Conservation (phyloP, 2,888 invertebrate genomes). For the Cylloceria caligata region DNA sequence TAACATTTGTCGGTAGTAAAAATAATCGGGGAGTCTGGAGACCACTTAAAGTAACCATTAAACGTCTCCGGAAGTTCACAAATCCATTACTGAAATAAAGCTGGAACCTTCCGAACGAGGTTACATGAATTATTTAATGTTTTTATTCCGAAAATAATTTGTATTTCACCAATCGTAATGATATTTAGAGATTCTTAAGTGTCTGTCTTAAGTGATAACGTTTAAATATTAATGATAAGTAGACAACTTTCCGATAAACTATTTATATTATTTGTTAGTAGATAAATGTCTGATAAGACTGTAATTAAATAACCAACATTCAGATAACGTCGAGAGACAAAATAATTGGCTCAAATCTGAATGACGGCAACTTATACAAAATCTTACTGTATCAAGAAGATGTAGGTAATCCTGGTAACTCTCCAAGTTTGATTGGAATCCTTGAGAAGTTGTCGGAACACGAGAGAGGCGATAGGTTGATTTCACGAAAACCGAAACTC, state of each 20-base stretch:
- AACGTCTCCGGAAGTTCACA: no score
- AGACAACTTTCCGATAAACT: background rate
- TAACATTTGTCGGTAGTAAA: no score
- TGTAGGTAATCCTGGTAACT: conserved; percentile 26
- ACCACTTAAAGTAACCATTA: no score
- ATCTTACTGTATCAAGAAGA: conserved; percentile 33
- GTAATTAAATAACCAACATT: background rate
- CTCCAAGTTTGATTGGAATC: conserved; percentile 60
- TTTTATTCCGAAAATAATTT: background rate
- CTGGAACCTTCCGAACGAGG: no score
- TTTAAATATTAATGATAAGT: no score
- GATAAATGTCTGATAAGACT: background rate
- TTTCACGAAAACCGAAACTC: conserved; percentile 50
- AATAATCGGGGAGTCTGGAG: no score
- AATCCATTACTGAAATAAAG: no score
- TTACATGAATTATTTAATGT: no score
- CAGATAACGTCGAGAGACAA: background rate
- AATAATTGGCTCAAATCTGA: background rate
- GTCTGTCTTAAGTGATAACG: no score
- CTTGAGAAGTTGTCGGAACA: conserved; percentile 41
- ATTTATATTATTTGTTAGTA: background rate
- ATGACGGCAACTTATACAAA: background rate
- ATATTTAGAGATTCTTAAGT: background rate
- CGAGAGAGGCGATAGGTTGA: conserved; percentile 52
- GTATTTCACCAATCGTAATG: background rate